These are phyloP conservation scores for Halichoeres trimaculatus DNA, from an alignment of 2,113 vertebrate species.

Conservation along the genomic window DNA sequence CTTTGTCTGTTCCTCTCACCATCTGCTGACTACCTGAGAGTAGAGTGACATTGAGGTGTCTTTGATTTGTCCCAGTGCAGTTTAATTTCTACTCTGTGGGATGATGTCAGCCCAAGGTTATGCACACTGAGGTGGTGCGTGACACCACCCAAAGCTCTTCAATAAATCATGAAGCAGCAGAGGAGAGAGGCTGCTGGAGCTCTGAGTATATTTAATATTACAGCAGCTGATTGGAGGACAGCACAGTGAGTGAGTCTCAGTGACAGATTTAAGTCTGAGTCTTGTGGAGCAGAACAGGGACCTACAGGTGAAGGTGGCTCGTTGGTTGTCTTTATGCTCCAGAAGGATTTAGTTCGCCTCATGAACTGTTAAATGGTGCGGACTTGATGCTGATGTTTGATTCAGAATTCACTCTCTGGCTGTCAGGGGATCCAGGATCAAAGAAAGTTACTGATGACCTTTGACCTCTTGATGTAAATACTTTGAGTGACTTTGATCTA, in stretches of 20 bases:
- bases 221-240: constrained; percentile 3
- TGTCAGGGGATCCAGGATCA: too few species aligned
- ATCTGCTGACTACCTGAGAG: constrained; percentile 13
- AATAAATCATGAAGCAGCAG: constrained; percentile 34
- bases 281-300: neutral
- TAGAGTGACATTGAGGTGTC: constrained; percentile 1
- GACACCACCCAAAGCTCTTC: constrained; percentile 31
- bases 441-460: neutral
- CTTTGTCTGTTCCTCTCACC: constrained; percentile 8
- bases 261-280: neutral
- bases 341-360: neutral
- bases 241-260: neutral
- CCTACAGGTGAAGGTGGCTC: neutral
- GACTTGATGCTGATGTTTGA: too few species aligned
- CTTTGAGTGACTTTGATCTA: neutral
- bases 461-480: neutral
- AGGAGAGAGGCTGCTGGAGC: neutral
- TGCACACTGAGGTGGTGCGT: constrained; percentile 19
- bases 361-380: neutral
- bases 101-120: constrained; percentile 33
- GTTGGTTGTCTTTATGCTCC: neutral
- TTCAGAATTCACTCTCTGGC: too few species aligned
- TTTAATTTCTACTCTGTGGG: constrained; percentile 19
- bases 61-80: constrained; percentile 6
- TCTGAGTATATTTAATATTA: neutral